These are phyloP conservation scores for Moxostoma hubbsi DNA, from an alignment of 2,797 vertebrate species.

Conservation along the genomic window DNA sequence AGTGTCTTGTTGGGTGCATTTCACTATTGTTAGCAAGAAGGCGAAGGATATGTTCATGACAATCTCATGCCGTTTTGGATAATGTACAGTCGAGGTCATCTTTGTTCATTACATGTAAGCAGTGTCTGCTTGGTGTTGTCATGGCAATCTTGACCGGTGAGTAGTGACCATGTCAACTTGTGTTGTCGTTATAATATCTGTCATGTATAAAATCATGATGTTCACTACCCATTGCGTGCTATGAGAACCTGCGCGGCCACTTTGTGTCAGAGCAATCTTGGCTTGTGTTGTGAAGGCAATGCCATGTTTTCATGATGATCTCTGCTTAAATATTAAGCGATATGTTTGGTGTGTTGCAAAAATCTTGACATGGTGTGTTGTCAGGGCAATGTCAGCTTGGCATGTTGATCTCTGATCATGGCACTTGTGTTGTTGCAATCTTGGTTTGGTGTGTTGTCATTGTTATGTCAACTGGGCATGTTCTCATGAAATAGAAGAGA, in stretches of 20 bases:
- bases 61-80: conserved; percentile 48
- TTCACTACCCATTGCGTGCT: neutral
- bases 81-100: conserved; percentile 29
- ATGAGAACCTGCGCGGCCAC: neutral
- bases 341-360: conserved; percentile 63
- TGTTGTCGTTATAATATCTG: conserved; percentile 1
- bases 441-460: conserved; percentile 69
- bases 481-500: conserved; percentile 64
- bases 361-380: conserved; percentile 40
- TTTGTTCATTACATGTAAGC: conserved; percentile 25
- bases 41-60: conserved; percentile 47
- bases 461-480: conserved; percentile 55
- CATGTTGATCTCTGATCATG: conserved; percentile 44
- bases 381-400: conserved; percentile 53
- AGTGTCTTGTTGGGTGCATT: conserved; percentile 43
- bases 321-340: conserved; percentile 42
- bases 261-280: conserved; percentile 63
- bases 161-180: conserved; percentile 36
- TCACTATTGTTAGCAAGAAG: conserved; percentile 35
- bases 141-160: conserved; percentile 36
- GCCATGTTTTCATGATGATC: neutral
- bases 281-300: conserved; percentile 60
- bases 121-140: conserved; percentile 15
- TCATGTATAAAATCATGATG: conserved; percentile 23
- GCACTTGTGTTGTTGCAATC: conserved; percentile 47